Evolutionary conservation across 2,888 invertebrate species (phyloP), one percentile per base, ranked within the genome.

Genomic region (Achlya flavicornis): DNA sequence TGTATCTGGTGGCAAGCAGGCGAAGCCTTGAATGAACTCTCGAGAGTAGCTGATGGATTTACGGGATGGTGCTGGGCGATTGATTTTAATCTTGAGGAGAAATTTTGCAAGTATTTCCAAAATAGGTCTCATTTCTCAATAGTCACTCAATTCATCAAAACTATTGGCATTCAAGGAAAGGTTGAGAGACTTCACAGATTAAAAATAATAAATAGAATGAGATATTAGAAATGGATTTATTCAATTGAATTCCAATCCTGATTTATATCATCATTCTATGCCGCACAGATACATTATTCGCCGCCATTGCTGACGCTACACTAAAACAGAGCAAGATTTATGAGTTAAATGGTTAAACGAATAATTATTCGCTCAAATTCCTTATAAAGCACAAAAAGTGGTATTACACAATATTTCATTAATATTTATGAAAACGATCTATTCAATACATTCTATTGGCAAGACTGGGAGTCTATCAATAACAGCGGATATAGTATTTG

Each of bases 301-400:
- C 58, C 60, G 58, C 43, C 58, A 57, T 58, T 79, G 76, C 76
- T 53, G 72, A 73, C 83, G 62, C 19, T 84, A 80, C 79, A 68
- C 68, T 67, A 68, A 77, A 69, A 68, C 64, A 67, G 67, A 58
- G 59, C 63, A 75, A 79, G 79, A 81, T 81, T 84, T 82, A 83
- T 75, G 72, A 71, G 66, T 73, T 60, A 59, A 68, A 65, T 66
- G 63, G 64, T 67, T 71, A 69, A 73, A 68, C 66, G 72, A 72
- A 72, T 74, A 74, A 76, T 75, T 79, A 79, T 78, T 78, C 66
- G 66, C 67, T 74, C 66, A 74, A 81, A 81, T 76, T 75, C 70
- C 74, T 67, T 41, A 69, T 66, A 72, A 66, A 67, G 64, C 63
- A 67, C 69, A 73, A 76, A 78, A 78, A 72, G 64, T 67, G 43